Evolutionary conservation across 2,888 invertebrate genomes (phyloP).

Genomic region (Thymelicus lineola): DNA sequence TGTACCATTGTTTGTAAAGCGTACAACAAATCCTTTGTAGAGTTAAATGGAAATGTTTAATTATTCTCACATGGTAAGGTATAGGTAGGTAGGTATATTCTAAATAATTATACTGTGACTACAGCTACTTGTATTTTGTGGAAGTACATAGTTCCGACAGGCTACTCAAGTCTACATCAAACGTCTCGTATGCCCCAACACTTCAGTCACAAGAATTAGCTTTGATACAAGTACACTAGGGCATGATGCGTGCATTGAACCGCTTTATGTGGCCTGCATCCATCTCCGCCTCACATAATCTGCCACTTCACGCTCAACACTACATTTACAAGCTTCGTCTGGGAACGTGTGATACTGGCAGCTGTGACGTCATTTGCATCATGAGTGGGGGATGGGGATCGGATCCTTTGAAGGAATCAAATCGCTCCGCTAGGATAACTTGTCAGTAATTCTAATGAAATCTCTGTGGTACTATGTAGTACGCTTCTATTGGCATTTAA

Average conservation of each 20-base stretch:
- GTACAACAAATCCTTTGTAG: too few relatives aligned
- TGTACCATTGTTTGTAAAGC: too few relatives aligned
- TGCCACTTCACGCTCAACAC: conserved; percentile 17
- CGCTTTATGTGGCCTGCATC: conserved; percentile 18
- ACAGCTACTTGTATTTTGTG: too few relatives aligned
- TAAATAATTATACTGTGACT: too few relatives aligned
- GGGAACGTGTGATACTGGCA: conserved; percentile 2
- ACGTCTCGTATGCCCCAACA: conserved; percentile 1
- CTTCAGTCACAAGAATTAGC: conserved; percentile 3
- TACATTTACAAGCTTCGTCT: conserved; percentile 15
- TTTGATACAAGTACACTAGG: conserved; percentile 16
- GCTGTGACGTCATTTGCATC: conserved; percentile 1
- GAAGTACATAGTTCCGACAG: background rate
- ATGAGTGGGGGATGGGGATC: background rate
- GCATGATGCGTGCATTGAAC: conserved; percentile 26
- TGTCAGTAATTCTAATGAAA: background rate
- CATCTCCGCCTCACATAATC: conserved; percentile 29
- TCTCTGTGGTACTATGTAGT: background rate
- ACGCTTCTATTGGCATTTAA: background rate
- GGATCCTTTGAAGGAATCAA: too few relatives aligned
- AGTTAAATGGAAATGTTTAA: too few relatives aligned
- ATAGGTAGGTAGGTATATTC: too few relatives aligned
- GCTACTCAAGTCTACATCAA: background rate
- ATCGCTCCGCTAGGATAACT: too few relatives aligned
- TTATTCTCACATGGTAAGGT: too few relatives aligned